Evolutionary conservation across 2,113 vertebrate species (phyloP).

Genomic region (Paedocypris sp.): DNA sequence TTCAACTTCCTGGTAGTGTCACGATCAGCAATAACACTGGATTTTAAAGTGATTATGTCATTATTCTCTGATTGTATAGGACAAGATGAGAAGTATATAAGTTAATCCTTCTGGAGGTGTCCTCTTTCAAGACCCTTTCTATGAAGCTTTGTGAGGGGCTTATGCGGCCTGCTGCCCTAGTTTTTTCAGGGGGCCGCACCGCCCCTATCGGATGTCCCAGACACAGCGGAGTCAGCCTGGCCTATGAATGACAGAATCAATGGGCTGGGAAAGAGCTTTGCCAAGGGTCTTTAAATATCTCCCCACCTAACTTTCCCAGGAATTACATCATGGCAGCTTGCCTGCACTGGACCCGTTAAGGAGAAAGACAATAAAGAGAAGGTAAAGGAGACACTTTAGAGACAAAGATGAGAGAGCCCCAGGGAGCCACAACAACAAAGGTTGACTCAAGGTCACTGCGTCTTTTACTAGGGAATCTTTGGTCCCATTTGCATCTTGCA

Average conservation of each 20-base stretch:
- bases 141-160: slow-evolving; percentile 62
- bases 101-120: slow-evolving; percentile 64
- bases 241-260: slow-evolving; percentile 63
- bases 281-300: slow-evolving; percentile 56
- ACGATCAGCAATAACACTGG: slow-evolving; percentile 46
- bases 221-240: slow-evolving; percentile 61
- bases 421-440: slow-evolving; percentile 28
- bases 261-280: slow-evolving; percentile 57
- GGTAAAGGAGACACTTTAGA: slow-evolving; percentile 21
- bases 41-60: slow-evolving; percentile 62
- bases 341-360: slow-evolving; percentile 29
- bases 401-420: slow-evolving; percentile 30
- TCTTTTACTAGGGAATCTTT: slow-evolving; percentile 48
- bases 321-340: slow-evolving; percentile 57
- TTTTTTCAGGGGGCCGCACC: slow-evolving; percentile 48
- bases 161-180: slow-evolving; percentile 59
- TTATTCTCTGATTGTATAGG: slow-evolving; percentile 56
- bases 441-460: slow-evolving; percentile 53
- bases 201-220: slow-evolving; percentile 67
- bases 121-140: slow-evolving; percentile 64
- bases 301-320: slow-evolving; percentile 59
- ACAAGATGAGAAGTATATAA: slow-evolving; percentile 62
- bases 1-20: slow-evolving; percentile 43
- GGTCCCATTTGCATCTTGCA: no score
- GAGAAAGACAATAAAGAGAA: background rate